phyloP scores from a whole-genome alignment of 2,113 vertebrate species.

The Aepyceros melampus region DNA sequence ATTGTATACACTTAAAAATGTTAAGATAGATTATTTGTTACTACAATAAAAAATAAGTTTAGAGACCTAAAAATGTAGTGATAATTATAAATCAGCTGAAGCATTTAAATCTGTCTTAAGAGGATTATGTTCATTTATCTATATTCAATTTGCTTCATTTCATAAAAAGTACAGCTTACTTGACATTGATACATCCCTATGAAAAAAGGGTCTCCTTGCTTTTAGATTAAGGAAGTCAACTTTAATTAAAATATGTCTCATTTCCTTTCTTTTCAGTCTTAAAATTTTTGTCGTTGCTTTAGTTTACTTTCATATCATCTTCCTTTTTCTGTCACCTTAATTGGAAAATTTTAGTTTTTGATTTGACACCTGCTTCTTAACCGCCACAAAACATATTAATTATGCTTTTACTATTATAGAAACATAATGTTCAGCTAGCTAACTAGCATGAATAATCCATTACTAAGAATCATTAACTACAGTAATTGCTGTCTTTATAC shows the following conservation, averaged over 20 bases:
- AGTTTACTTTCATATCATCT: neutral
- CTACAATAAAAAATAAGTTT: neutral
- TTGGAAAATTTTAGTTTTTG: conserved; percentile 38
- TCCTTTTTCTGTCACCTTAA: conserved; percentile 23
- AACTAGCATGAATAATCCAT: conserved; percentile 74
- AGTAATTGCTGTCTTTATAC: conserved; percentile 65
- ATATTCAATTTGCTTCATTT: conserved; percentile 50
- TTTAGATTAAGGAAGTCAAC: neutral
- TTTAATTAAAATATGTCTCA: conserved; percentile 24
- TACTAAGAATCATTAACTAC: conserved; percentile 73
- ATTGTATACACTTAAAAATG: neutral
- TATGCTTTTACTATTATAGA: conserved; percentile 65
- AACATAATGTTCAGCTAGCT: conserved; percentile 67
- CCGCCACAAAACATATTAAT: conserved; percentile 70
- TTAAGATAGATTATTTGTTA: neutral
- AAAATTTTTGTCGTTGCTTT: conserved; percentile 12
- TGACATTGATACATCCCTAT: neutral
- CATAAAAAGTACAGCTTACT: conserved; percentile 34
- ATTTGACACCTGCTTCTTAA: conserved; percentile 44
- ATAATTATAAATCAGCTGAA: neutral
- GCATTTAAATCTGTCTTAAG: conserved; percentile 42
- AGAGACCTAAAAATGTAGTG: neutral
- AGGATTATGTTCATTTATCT: conserved; percentile 41
- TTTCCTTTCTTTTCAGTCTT: conserved; percentile 29
- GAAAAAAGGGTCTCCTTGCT: neutral